Percentiles rank a stretch among this genome's conserved stretches.
These are phyloP conservation scores for Gymnoscopelus braueri DNA, from an alignment of 2,797 vertebrate genomes.

Conservation along the genomic window DNA sequence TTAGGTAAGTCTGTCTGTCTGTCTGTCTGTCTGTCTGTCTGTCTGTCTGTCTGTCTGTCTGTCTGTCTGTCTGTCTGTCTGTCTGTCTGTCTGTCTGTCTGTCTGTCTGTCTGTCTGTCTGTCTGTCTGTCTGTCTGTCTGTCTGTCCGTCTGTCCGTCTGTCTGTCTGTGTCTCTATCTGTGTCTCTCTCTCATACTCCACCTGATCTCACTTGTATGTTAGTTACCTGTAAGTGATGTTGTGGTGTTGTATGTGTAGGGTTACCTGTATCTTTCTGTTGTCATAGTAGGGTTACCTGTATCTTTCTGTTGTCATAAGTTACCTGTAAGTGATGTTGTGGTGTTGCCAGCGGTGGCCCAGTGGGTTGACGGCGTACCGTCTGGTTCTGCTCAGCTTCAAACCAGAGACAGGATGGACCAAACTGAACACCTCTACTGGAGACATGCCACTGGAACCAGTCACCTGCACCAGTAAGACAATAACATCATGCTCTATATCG, in stretches of 20 bases:
- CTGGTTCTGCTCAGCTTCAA: conserved; percentile 55
- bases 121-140: too few species aligned
- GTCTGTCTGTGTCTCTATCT: too few species aligned
- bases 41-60: neutral
- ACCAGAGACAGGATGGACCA: conserved; percentile 15
- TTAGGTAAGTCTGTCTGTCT: too few species aligned
- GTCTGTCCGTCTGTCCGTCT: too few species aligned
- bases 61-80: neutral
- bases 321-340: conserved; percentile 82
- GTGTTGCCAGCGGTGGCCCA: conserved; percentile 85
- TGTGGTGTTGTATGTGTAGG: neutral
- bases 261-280: neutral
- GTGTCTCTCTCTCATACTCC: too few species aligned
- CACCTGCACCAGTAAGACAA: too few species aligned
- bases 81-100: neutral
- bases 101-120: too few species aligned
- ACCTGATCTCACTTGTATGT: too few species aligned
- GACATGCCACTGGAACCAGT: too few species aligned
- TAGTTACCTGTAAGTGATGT: too few species aligned
- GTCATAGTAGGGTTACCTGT: neutral
- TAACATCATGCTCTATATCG: too few species aligned
- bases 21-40: too few species aligned
- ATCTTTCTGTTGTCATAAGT: conserved; percentile 9
- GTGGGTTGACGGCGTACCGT: conserved; percentile 84
- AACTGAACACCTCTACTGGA: neutral